These are phyloP conservation scores for Phrynocephalus guinanensis DNA, from an alignment of 2,797 vertebrate species.

Conservation along the genomic window DNA sequence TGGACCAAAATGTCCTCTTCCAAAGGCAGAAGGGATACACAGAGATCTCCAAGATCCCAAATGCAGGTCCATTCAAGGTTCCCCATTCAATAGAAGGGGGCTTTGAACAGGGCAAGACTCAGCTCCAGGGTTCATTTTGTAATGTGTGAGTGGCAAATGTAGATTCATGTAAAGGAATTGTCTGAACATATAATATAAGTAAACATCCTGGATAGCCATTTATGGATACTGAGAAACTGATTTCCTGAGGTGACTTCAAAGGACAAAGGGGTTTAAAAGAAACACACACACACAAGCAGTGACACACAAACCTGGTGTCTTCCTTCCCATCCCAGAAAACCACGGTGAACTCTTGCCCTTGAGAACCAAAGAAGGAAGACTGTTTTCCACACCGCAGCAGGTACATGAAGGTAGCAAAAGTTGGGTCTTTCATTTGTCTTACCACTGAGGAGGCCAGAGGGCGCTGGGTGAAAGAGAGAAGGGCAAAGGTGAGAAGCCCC, in stretches of 20 bases:
- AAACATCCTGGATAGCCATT: neutral
- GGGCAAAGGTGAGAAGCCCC: neutral
- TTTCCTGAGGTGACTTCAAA: neutral
- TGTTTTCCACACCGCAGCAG: constrained; percentile 86
- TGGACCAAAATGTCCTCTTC: neutral
- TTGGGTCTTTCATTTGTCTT: constrained; percentile 92
- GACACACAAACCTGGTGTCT: constrained; percentile 81
- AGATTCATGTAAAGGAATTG: neutral
- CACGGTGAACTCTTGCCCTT: constrained; percentile 86
- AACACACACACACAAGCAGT: neutral
- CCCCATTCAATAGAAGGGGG: neutral
- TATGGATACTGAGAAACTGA: neutral
- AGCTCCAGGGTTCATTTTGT: neutral
- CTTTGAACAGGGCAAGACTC: no score
- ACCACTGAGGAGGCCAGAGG: constrained; percentile 86
- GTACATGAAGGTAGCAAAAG: constrained; percentile 91
- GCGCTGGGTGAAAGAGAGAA: constrained; percentile 78
- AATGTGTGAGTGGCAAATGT: neutral
- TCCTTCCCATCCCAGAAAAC: constrained; percentile 93
- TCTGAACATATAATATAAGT: neutral
- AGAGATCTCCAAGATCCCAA: neutral
- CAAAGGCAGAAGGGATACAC: no score
- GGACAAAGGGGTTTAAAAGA: neutral
- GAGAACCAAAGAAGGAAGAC: constrained; percentile 88
- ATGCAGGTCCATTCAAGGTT: neutral